Evolutionary conservation across 2,797 vertebrate genomes (phyloP).

Genomic region (Hyperoplus lanceolatus): DNA sequence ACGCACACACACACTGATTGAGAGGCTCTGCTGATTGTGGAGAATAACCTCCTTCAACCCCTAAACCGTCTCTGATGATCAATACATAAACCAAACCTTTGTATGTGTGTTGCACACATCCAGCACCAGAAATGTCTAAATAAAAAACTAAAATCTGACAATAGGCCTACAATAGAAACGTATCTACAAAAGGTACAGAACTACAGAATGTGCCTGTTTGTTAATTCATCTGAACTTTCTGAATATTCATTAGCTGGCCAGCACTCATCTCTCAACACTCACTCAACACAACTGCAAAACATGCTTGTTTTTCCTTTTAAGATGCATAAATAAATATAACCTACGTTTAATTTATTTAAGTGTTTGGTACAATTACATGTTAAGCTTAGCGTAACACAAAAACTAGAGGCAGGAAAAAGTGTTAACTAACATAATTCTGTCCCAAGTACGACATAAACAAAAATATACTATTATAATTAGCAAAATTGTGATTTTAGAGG

Average conservation of each 20-base stretch:
- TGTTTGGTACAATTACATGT: not conserved
- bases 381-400: not conserved
- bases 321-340: not conserved
- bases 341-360: not conserved
- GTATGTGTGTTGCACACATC: not conserved
- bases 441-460: too few relatives aligned
- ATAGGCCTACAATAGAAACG: not conserved
- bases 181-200: not conserved
- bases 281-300: too few relatives aligned
- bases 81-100: not conserved
- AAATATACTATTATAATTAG: too few relatives aligned
- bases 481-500: not conserved
- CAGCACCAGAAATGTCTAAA: not conserved
- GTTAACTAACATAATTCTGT: too few relatives aligned
- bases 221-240: not conserved
- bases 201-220: not conserved
- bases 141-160: not conserved
- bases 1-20: constrained; percentile 50
- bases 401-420: not conserved
- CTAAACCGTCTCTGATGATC: not conserved
- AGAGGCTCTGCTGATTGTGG: constrained; percentile 57
- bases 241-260: not conserved
- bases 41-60: constrained; percentile 46
- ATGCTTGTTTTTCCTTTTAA: not conserved
- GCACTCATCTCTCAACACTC: not conserved